phyloP scores from a whole-genome alignment of 1,140 invertebrate genomes.

The Tetramorium simillimum region DNA sequence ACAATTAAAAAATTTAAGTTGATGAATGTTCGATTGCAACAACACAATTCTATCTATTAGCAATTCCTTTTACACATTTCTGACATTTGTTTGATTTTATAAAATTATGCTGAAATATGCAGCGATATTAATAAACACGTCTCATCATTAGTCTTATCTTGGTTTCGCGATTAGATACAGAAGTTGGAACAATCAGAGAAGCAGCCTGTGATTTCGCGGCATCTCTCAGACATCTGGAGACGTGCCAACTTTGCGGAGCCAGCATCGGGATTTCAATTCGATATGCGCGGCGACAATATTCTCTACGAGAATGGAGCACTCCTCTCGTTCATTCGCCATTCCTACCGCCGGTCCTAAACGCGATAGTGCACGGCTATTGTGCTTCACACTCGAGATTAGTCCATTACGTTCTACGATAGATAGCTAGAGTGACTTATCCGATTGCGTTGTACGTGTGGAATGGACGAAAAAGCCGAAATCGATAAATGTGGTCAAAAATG shows the following conservation, averaged over 20 bases:
- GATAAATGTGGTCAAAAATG: conserved; percentile 57
- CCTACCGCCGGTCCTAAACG: conserved; percentile 36
- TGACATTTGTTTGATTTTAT: not conserved
- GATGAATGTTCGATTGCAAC: not conserved
- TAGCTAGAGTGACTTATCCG: conserved; percentile 74
- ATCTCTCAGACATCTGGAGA: conserved; percentile 73
- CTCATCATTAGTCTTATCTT: not conserved
- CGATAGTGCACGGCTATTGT: conserved; percentile 71
- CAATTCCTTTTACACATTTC: not conserved
- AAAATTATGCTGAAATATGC: not conserved
- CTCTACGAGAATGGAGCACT: conserved; percentile 68
- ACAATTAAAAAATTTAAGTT: not conserved
- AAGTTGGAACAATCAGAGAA: conserved; percentile 71
- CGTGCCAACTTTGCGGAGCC: conserved; percentile 71
- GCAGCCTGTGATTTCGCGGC: conserved; percentile 77
- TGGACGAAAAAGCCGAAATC: conserved; percentile 33
- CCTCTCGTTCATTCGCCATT: conserved; percentile 54
- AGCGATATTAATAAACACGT: not conserved
- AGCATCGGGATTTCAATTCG: conserved; percentile 80
- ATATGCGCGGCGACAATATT: conserved; percentile 79
- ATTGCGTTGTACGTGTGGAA: conserved; percentile 57
- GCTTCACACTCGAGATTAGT: conserved; percentile 69
- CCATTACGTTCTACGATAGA: conserved; percentile 73
- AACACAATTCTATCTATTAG: not conserved
- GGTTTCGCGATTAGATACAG: not conserved